Conservation (phyloP, 1,140 invertebrate species). For the Pteromalus puparum region DNA sequence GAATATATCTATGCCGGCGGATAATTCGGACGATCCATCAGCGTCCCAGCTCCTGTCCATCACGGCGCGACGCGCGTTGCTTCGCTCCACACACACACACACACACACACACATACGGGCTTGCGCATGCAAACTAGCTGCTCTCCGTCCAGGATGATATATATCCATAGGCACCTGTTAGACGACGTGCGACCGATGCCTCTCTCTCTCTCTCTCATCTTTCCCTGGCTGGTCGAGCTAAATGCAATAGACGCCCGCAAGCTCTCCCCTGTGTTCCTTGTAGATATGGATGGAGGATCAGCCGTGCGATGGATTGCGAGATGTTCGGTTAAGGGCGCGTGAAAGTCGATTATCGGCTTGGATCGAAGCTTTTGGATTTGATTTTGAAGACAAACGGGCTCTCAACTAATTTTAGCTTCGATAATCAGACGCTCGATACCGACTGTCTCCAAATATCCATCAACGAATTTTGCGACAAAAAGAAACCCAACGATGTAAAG, state of each 20-base stretch:
- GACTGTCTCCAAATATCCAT: background rate
- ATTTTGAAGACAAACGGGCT: background rate
- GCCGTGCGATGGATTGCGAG: background rate
- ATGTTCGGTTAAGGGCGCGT: slow-evolving; percentile 22
- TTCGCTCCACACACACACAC: slow-evolving; percentile 20
- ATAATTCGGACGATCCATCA: slow-evolving; percentile 63
- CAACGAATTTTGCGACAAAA: background rate
- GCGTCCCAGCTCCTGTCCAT: slow-evolving; percentile 39
- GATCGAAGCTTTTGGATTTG: background rate
- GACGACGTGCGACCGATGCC: slow-evolving; percentile 54
- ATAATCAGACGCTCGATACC: too few species aligned
- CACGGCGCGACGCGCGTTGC: slow-evolving; percentile 28
- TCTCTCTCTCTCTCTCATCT: background rate
- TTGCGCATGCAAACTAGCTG: slow-evolving; percentile 57
- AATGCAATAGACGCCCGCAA: slow-evolving; percentile 3
- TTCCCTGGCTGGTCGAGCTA: background rate
- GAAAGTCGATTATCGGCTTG: slow-evolving; percentile 19
- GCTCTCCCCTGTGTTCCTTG: background rate
- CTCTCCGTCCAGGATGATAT: slow-evolving; percentile 58
- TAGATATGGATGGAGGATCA: slow-evolving; percentile 4
- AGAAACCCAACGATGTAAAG: background rate
- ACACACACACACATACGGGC: background rate
- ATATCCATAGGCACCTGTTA: slow-evolving; percentile 65
- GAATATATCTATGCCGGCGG: slow-evolving; percentile 24
- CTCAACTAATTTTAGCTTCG: too few species aligned